Base-by-base conservation (phyloP, 2,113 vertebrate species). In the Nesospiza acunhae region DNA sequence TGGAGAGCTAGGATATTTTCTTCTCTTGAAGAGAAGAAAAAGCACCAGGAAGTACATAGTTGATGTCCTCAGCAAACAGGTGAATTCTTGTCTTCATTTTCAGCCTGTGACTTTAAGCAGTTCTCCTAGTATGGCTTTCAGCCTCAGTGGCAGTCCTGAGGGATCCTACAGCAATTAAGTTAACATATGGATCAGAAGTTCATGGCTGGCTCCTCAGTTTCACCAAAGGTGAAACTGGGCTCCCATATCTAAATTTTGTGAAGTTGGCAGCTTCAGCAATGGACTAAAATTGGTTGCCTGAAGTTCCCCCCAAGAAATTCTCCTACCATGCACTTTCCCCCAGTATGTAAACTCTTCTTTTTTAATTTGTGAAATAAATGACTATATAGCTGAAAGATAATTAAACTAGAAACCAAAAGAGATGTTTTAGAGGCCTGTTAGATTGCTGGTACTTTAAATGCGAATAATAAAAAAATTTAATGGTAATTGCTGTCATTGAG, bases 401-500 rank as follows among this genome's bases (percentile, higher is more conserved):
- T 94, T 90, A 86, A 94, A 75, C 37, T 87, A 81, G 27, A 62
- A 84, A 78, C 35, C 4, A 90, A 94, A 95, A 88, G 67, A 72
- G 46, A 84, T 72, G 44, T 37, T 89, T 89, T 80, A 89, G 80
- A 93, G 67, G 47, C 41, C 70, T 85, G n/a, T 81, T 81, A 66
- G 83, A 87, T 52, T 83, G 76, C 33, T 59, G 64, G 27, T 58
- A 41, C 87, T 95, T 92, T 82, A 92, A 89, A 93, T 89, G 59
- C 76, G 87, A 95, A 91, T 76, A 84, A 90, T 95, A 39, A 92
- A 89, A 75, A 31, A 12, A 46, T 91, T 85, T 89, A 87, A 82
- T 87, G 66, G 63, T 84, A 92, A 67, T 88, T 91, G 55, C 58
- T 95, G n/a, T 91, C 69, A 82, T 83, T 91, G 46, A 93, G 41